Conservation (phyloP, 2,113 vertebrate species). For the Oostethus manadensis region DNA sequence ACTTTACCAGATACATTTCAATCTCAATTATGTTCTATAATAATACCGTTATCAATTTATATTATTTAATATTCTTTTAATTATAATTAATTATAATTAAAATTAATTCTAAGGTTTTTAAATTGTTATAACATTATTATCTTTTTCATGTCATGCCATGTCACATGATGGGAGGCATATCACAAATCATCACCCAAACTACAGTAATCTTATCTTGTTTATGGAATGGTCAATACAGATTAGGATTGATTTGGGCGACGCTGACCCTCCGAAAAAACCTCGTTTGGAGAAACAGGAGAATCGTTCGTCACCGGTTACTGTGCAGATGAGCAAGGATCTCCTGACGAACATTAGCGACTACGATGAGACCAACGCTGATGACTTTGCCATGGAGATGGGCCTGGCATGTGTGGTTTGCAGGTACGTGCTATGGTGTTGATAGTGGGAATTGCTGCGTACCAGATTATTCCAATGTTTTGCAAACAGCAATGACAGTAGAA, state of each 20-base stretch:
- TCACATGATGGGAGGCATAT: too few species aligned
- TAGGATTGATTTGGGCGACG: conserved; percentile 79
- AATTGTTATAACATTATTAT: too few species aligned
- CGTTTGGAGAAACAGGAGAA: conserved; percentile 86
- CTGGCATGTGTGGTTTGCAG: conserved; percentile 95
- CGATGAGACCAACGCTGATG: conserved; percentile 94
- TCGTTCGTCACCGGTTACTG: conserved; percentile 84
- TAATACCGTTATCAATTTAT: too few species aligned
- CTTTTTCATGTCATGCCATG: too few species aligned
- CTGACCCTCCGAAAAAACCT: conserved; percentile 85
- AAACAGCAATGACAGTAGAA: neutral
- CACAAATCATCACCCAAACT: neutral
- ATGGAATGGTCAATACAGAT: conserved; percentile 60
- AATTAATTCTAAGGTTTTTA: too few species aligned
- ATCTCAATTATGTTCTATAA: too few species aligned
- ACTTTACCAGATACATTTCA: too few species aligned
- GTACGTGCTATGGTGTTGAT: conserved; percentile 55
- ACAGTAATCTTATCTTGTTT: neutral
- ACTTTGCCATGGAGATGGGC: conserved; percentile 99
- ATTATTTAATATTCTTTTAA: too few species aligned
- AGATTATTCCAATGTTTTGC: neutral
- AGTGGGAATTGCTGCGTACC: neutral
- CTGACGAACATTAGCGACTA: conserved; percentile 86
- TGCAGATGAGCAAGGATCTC: conserved; percentile 87
- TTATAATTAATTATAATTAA: too few species aligned